Conservation (phyloP, 2,113 vertebrate species). For the Entelurus aequoreus region DNA sequence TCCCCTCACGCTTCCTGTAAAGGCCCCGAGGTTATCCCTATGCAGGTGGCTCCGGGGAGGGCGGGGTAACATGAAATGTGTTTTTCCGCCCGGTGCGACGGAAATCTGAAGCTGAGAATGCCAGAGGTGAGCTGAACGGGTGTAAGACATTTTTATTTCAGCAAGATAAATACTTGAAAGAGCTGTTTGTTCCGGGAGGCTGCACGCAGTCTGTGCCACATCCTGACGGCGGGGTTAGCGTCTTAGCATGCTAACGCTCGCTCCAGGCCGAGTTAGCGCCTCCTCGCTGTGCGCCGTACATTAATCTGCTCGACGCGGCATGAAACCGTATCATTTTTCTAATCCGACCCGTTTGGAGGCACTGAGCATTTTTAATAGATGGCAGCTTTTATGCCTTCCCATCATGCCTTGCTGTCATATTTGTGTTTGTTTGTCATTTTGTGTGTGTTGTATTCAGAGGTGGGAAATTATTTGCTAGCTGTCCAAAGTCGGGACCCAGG, state of each 20-base stretch:
- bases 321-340: not conserved
- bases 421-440: not conserved
- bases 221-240: not conserved
- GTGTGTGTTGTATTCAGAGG: too few species aligned
- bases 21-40: conserved; percentile 18
- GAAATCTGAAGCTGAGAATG: conserved; percentile 1
- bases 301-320: not conserved
- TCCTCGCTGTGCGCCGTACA: not conserved
- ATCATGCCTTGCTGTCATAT: not conserved
- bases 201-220: not conserved
- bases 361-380: not conserved
- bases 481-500: too few species aligned
- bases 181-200: not conserved
- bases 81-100: conserved; percentile 10
- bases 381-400: not conserved
- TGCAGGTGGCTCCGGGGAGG: not conserved
- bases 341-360: not conserved
- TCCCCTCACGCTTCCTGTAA: not conserved
- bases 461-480: too few species aligned
- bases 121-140: conserved; percentile 15
- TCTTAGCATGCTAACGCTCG: conserved; percentile 2
- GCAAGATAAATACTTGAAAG: conserved; percentile 5
- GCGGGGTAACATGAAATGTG: not conserved
- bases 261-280: not conserved
- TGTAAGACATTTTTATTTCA: not conserved